Evolutionary conservation across 1,140 invertebrate species (phyloP), one percentile per base, ranked within the genome.

Genomic region (Diabrotica undecimpunctata): DNA sequence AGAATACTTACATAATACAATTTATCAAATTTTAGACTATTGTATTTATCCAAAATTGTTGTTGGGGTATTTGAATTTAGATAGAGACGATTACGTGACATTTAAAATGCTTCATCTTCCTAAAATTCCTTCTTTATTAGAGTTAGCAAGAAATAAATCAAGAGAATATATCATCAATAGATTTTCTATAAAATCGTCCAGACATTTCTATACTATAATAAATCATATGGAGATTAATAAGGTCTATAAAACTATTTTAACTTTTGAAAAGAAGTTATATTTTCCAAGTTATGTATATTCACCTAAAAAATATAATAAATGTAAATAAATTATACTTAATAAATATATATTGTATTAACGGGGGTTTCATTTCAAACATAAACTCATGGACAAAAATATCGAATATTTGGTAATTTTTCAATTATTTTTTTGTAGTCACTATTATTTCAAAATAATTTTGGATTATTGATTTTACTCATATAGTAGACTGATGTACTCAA

Each of bases 11-110:
- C 62, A 64, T 46, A 51, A 64, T 41, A 25, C 54, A 12, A 52
- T 57, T 41, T 52, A 56, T 12, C 62, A 64, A 50, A 25, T 64
- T 8, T 64, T 64, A 11, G 55, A 58, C 50, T 64, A 64, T 14
- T 64, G 54, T 35, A 51, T 57, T n/a, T 57, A 57, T 46, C 62
- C 62, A 8, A 64, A 58, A 52, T 35, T 64, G n/a, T 35, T 64
- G 41, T 51, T 7, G 9, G 62, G 14, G 7, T 64, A 64, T 64
- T 35, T 64, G 54, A 6, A 64, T 36, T 14, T 57, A 46, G 46
- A 64, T 11, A 64, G 54, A 54, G 55, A 52, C 10, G 54, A 56
- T 25, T 64, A 64, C 14, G 55, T 64, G 10, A 57, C 62, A 36
- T 46, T 36, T 2, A 64, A 56, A 46, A 57, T 64, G n/a, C 41